Evolutionary conservation across 2,113 vertebrate genomes (phyloP).

Genomic region (Dissostichus mawsoni): DNA sequence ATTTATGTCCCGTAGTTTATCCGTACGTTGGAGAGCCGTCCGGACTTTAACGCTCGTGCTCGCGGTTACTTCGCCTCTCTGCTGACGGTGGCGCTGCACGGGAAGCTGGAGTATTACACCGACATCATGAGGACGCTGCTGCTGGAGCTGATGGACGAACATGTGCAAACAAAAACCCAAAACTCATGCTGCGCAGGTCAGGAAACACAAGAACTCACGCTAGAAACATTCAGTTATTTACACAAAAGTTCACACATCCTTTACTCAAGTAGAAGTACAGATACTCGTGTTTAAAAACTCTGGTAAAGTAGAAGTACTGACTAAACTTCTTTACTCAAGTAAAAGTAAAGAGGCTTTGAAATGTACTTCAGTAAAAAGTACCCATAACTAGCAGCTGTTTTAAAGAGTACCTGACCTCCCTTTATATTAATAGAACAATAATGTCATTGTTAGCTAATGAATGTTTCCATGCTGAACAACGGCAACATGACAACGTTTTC

Average conservation of each 20-base stretch:
- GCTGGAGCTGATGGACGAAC: constrained; percentile 96
- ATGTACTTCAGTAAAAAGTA: no score
- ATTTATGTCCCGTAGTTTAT: constrained; percentile 88
- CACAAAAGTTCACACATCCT: background rate
- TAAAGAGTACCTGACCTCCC: no score
- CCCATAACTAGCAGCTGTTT: no score
- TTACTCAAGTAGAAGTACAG: background rate
- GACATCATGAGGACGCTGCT: constrained; percentile 97
- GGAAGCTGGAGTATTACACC: constrained; percentile 97
- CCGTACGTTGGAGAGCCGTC: constrained; percentile 93
- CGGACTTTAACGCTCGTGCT: constrained; percentile 93
- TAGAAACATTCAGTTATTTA: background rate
- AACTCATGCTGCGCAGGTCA: constrained; percentile 97
- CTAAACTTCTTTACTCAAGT: no score
- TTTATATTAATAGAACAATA: no score
- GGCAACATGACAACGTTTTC: no score
- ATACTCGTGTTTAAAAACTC: no score
- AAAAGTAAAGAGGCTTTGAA: no score
- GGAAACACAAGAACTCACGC: constrained; percentile 1
- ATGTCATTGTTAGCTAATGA: no score
- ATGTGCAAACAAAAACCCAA: constrained; percentile 97
- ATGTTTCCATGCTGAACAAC: no score
- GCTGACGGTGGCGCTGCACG: constrained; percentile 96
- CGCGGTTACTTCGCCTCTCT: constrained; percentile 97
- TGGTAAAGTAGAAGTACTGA: no score